A percentile compares a stretch with the other conserved stretches of the same genome.
Conservation (phyloP, 2,888 invertebrate species). For the Rotaria socialis region DNA sequence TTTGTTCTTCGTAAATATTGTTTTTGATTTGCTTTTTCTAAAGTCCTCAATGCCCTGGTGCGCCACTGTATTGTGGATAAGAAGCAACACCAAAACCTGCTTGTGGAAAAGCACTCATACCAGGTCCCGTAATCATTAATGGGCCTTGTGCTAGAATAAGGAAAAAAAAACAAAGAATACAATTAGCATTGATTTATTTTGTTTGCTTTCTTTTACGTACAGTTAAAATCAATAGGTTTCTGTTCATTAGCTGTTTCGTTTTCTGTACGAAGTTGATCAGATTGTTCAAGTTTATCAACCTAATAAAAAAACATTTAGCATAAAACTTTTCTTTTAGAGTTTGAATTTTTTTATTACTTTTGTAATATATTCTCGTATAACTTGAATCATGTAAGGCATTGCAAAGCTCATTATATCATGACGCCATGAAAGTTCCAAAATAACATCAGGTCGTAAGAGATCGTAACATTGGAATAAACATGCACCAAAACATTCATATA, state of each 20-base stretch:
- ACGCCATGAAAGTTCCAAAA: constrained; percentile 93
- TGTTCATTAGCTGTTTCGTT: constrained; percentile 64
- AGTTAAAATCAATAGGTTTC: constrained; percentile 78
- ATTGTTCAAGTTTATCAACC: constrained; percentile 86
- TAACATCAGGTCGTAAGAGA: constrained; percentile 92
- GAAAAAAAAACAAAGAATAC: not conserved
- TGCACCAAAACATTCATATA: constrained; percentile 94
- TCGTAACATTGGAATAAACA: constrained; percentile 98
- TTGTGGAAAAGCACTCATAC: not conserved
- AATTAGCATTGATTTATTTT: not conserved
- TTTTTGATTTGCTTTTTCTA: not conserved
- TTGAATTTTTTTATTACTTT: constrained; percentile 3
- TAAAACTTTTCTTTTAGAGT: too few species aligned
- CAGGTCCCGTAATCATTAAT: constrained; percentile 34
- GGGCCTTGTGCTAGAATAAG: not conserved
- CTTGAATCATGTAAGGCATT: constrained; percentile 98
- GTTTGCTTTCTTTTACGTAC: not conserved
- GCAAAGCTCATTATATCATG: constrained; percentile 98
- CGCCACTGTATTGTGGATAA: constrained; percentile 21
- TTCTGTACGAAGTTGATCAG: constrained; percentile 85
- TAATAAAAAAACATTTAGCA: not conserved
- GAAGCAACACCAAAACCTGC: not conserved
- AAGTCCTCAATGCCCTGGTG: not conserved
- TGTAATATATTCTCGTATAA: constrained; percentile 63
- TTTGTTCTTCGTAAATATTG: constrained; percentile 33